Evolutionary conservation across 2,113 vertebrate species (phyloP).

Genomic region (Bambusicola thoracicus): DNA sequence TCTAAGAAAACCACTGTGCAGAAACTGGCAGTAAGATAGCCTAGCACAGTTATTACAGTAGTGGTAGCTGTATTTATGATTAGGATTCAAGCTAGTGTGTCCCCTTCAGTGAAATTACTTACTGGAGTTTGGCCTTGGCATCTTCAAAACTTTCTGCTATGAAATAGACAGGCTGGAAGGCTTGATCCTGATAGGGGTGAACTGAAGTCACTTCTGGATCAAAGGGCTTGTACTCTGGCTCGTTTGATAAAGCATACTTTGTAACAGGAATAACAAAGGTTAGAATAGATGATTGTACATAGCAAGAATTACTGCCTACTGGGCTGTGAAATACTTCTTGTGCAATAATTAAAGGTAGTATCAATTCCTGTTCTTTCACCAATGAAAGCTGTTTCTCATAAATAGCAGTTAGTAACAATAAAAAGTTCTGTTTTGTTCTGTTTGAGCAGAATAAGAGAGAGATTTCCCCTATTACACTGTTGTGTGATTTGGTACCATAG

Average conservation of each 20-base stretch:
- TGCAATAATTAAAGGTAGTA: background rate
- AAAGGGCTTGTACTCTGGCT: conserved; percentile 83
- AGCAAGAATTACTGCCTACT: background rate
- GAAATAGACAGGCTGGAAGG: conserved; percentile 86
- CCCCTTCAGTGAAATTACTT: conserved; percentile 11
- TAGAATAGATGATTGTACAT: background rate
- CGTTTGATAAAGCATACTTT: conserved; percentile 83
- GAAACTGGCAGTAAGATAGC: rapidly evolving
- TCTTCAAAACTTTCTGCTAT: conserved; percentile 88
- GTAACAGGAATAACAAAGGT: background rate
- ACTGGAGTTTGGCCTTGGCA: conserved; percentile 83
- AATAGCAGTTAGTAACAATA: background rate
- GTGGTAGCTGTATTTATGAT: background rate
- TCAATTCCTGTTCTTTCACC: background rate
- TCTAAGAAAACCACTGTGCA: background rate
- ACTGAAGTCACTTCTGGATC: conserved; percentile 80
- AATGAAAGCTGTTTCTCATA: background rate
- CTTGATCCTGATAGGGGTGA: conserved; percentile 83
- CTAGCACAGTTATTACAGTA: background rate
- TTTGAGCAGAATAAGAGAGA: rapidly evolving
- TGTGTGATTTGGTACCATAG: background rate
- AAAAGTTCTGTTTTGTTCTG: background rate
- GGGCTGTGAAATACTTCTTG: background rate
- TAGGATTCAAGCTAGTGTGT: background rate
- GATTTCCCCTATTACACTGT: background rate